A percentile compares a stretch with the other conserved stretches of the same genome.
phyloP scores from a whole-genome alignment of 2,113 vertebrate species.

The Bambusicola thoracicus region DNA sequence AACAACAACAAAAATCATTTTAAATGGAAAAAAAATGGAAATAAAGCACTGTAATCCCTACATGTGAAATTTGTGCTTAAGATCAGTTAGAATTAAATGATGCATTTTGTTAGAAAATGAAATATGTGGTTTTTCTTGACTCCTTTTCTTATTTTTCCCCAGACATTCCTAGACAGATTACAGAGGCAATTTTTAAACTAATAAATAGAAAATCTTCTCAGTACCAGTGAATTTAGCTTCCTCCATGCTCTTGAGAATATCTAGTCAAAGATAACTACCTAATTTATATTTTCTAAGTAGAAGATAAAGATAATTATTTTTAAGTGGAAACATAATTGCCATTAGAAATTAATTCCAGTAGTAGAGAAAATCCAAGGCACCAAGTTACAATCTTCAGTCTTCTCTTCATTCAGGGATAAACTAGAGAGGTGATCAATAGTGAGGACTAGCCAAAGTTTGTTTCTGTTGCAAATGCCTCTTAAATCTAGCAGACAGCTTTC shows the following conservation, averaged over 20 bases:
- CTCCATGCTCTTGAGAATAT: conserved; percentile 20
- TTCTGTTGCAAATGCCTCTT: background rate
- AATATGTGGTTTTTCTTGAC: background rate
- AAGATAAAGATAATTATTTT: conserved; percentile 40
- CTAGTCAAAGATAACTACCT: background rate
- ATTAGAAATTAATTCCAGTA: conserved; percentile 41
- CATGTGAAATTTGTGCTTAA: background rate
- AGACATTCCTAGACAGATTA: background rate
- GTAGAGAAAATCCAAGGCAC: background rate
- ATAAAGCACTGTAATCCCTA: background rate
- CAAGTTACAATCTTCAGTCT: background rate
- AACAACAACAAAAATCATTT: conserved; percentile 15
- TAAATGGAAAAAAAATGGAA: background rate
- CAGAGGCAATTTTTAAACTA: background rate
- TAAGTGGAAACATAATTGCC: conserved; percentile 23
- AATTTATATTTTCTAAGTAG: conserved; percentile 48
- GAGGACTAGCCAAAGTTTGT: background rate
- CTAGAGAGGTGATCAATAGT: background rate
- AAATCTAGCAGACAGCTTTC: background rate
- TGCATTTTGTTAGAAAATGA: background rate
- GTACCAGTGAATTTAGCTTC: background rate
- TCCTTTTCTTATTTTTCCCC: background rate
- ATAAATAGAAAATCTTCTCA: conserved; percentile 29
- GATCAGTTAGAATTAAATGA: background rate
- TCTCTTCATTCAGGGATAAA: background rate